Evolutionary conservation across 2,888 invertebrate species (phyloP).

Genomic region (Amphipyra berbera): DNA sequence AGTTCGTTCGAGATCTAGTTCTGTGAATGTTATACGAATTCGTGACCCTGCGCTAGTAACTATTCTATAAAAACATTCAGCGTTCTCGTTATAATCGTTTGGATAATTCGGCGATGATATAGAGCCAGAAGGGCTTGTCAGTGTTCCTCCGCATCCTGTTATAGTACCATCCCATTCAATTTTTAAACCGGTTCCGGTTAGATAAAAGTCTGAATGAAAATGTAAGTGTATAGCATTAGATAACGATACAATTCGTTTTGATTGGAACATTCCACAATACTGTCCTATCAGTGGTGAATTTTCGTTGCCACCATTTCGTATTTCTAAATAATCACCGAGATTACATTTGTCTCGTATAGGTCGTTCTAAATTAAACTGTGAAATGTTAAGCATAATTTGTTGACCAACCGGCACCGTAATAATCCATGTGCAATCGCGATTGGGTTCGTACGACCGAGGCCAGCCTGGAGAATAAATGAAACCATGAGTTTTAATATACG

Average conservation of each 20-base stretch:
- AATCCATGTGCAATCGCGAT: conserved; percentile 94
- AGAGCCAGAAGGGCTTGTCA: conserved; percentile 92
- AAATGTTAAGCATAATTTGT: conserved; percentile 92
- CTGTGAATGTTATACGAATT: conserved; percentile 92
- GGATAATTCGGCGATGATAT: conserved; percentile 97
- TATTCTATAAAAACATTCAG: conserved; percentile 95
- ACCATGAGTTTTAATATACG: conserved; percentile 91
- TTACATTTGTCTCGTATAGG: conserved; percentile 75
- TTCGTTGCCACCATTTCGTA: conserved; percentile 94
- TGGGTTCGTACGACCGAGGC: conserved; percentile 92
- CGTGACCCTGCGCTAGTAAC: conserved; percentile 92
- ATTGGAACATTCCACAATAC: conserved; percentile 93
- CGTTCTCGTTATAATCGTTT: conserved; percentile 91
- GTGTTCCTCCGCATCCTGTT: conserved; percentile 94
- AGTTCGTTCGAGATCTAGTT: conserved; percentile 92
- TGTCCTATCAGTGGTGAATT: conserved; percentile 94
- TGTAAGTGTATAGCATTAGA: conserved; percentile 93
- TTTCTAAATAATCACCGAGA: conserved; percentile 80
- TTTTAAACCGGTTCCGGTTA: conserved; percentile 92
- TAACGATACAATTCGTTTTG: conserved; percentile 92
- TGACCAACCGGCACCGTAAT: conserved; percentile 92
- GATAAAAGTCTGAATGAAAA: conserved; percentile 93
- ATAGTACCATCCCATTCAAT: conserved; percentile 83
- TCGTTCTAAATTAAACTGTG: conserved; percentile 90
- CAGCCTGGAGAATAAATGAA: conserved; percentile 94